Evolutionary conservation across 2,888 invertebrate genomes (phyloP).

Genomic region (Hartigia nigra): DNA sequence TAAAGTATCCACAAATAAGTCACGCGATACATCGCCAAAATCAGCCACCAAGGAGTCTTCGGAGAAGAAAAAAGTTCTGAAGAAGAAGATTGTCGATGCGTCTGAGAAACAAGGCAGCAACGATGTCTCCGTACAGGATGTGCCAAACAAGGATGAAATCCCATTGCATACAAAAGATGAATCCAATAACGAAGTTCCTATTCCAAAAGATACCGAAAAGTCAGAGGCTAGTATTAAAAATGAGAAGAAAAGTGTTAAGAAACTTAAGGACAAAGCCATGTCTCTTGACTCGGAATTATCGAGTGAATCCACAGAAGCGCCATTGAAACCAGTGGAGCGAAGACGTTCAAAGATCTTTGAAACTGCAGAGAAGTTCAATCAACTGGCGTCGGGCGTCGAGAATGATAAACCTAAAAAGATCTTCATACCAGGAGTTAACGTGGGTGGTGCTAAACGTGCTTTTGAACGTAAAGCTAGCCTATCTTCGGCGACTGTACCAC

Average conservation of each 20-base stretch:
- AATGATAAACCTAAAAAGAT: slow-evolving; percentile 81
- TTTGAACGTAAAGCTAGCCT: slow-evolving; percentile 84
- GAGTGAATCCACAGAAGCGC: slow-evolving; percentile 46
- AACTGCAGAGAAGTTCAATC: slow-evolving; percentile 78
- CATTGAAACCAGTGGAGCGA: slow-evolving; percentile 69
- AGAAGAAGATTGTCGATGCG: slow-evolving; percentile 60
- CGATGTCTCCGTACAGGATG: slow-evolving; percentile 32
- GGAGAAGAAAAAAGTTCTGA: slow-evolving; percentile 54
- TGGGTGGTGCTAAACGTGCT: slow-evolving; percentile 87
- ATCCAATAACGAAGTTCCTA: slow-evolving; percentile 28
- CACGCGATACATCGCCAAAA: slow-evolving; percentile 40
- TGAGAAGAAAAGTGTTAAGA: slow-evolving; percentile 31
- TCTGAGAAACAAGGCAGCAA: slow-evolving; percentile 27
- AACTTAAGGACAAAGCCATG: slow-evolving; percentile 46
- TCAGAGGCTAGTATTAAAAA: slow-evolving; percentile 33
- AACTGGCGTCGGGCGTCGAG: slow-evolving; percentile 53
- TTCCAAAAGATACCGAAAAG: slow-evolving; percentile 34
- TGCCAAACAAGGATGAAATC: slow-evolving; percentile 25
- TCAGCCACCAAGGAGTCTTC: slow-evolving; percentile 33
- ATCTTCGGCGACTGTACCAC: slow-evolving; percentile 59
- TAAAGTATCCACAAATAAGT: slow-evolving; percentile 32
- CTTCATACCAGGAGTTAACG: slow-evolving; percentile 83
- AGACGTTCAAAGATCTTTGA: slow-evolving; percentile 77
- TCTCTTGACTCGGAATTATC: slow-evolving; percentile 50
- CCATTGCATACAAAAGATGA: slow-evolving; percentile 24